Evolutionary conservation across 2,888 invertebrate species (phyloP).

Genomic region (Drosophila heteroneura): DNA sequence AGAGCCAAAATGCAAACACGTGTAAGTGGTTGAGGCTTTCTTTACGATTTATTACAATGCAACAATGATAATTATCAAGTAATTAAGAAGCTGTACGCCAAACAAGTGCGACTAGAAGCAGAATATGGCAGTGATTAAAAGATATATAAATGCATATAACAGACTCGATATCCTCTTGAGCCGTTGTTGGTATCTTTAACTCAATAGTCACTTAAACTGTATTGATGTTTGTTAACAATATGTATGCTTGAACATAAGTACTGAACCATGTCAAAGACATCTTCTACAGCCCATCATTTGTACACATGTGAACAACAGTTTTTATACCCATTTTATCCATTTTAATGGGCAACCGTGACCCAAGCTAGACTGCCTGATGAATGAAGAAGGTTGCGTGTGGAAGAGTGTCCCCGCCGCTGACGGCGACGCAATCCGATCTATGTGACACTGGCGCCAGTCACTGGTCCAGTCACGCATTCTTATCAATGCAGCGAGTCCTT

Average conservation of each 20-base stretch:
- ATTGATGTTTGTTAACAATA: neutral
- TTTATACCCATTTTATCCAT: constrained; percentile 13
- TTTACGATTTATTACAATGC: constrained; percentile 5
- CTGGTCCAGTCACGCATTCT: constrained; percentile 28
- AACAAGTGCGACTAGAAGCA: neutral
- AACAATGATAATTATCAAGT: constrained; percentile 29
- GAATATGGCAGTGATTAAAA: neutral
- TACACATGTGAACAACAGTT: constrained; percentile 13
- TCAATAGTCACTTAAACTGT: neutral
- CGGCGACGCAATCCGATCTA: constrained; percentile 13
- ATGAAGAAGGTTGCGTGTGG: constrained; percentile 48
- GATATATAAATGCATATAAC: neutral
- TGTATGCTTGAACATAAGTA: neutral
- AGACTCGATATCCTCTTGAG: neutral
- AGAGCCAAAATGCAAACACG: constrained; percentile 41
- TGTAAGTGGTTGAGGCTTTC: constrained; percentile 5
- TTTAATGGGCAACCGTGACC: constrained; percentile 26
- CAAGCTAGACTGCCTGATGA: constrained; percentile 41
- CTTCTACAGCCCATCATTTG: neutral
- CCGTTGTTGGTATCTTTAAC: neutral
- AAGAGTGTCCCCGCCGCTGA: constrained; percentile 26
- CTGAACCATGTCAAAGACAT: neutral
- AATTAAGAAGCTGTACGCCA: constrained; percentile 7
- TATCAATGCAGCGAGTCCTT: constrained; percentile 57
- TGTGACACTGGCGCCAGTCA: constrained; percentile 67